These are phyloP conservation scores for Crocidura indochinensis DNA, from an alignment of 2,797 vertebrate species.

Conservation along the genomic window DNA sequence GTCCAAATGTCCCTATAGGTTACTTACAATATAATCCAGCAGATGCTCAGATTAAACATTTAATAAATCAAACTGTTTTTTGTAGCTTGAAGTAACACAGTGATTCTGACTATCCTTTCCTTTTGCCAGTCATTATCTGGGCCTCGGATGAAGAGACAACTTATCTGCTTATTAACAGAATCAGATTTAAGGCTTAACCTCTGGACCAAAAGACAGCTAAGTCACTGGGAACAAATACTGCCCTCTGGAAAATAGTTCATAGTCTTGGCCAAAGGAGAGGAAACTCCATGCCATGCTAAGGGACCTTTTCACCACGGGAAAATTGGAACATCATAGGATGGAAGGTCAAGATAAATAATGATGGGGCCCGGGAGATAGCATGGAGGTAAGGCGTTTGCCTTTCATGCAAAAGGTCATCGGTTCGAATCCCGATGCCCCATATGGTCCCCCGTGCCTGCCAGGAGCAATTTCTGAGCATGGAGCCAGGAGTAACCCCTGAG, in stretches of 20 bases:
- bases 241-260: background rate
- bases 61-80: background rate
- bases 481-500: no score
- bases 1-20: conserved; percentile 25
- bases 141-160: background rate
- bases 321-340: background rate
- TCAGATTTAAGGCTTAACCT: background rate
- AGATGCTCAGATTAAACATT: conserved; percentile 55
- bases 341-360: background rate
- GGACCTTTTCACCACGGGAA: background rate
- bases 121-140: conserved; percentile 53
- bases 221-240: background rate
- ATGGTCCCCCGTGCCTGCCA: no score
- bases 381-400: no score
- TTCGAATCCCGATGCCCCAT: no score
- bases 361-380: no score
- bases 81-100: conserved; percentile 44
- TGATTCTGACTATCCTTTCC: background rate
- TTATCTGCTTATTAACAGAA: background rate
- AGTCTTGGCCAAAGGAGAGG: background rate
- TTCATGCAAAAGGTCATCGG: no score
- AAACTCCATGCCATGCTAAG: no score
- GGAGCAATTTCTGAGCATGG: no score
- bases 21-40: conserved; percentile 34
- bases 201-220: background rate